phyloP scores from a whole-genome alignment of 2,888 invertebrate genomes.

The Ophioninae sp. region DNA sequence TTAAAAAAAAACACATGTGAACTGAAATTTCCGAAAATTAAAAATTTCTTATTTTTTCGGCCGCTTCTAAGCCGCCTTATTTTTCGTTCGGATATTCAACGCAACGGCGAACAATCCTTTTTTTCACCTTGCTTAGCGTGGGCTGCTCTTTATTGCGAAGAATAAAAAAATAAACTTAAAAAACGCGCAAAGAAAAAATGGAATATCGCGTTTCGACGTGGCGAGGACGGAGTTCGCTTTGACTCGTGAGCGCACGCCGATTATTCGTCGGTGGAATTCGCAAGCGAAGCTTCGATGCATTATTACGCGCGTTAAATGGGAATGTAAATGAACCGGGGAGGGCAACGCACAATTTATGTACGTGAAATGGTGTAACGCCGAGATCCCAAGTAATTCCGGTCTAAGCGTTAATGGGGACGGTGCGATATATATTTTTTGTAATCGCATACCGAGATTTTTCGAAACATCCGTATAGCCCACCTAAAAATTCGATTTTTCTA shows the following conservation, averaged over 20 bases:
- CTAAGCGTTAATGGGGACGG: neutral
- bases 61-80: neutral
- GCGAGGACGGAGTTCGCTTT: neutral
- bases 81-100: neutral
- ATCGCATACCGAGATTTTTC: too few relatives aligned
- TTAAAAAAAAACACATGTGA: too few relatives aligned
- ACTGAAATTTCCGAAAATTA: too few relatives aligned
- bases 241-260: neutral
- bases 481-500: too few relatives aligned
- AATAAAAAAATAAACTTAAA: too few relatives aligned
- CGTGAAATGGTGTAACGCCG: neutral
- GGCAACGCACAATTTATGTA: neutral
- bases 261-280: neutral
- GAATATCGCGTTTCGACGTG: neutral
- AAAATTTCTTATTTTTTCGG: too few relatives aligned
- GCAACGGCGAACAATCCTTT: neutral
- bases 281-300: neutral
- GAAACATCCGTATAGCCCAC: too few relatives aligned
- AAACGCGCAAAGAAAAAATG: neutral
- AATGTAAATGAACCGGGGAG: neutral
- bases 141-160: neutral
- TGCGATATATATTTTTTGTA: neutral
- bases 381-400: neutral
- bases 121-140: neutral
- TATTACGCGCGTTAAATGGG: neutral